A percentile compares a stretch with the other conserved stretches of the same genome.
phyloP scores from a whole-genome alignment of 1,140 invertebrate genomes.

The Pseudomyrmex concolor region DNA sequence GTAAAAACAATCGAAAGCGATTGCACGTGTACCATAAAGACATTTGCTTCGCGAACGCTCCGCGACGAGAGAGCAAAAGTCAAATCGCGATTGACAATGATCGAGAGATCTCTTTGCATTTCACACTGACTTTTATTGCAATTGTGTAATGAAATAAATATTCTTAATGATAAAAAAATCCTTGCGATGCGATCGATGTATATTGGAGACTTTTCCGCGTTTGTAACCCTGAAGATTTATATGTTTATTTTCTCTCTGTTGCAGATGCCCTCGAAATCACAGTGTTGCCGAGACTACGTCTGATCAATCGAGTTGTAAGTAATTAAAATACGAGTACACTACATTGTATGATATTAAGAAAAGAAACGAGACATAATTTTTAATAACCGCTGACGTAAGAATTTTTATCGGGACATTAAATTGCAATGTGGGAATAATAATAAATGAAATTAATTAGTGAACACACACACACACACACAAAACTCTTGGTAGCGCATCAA shows the following conservation, averaged over 20 bases:
- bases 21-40: too few species aligned
- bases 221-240: not conserved
- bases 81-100: not conserved
- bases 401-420: too few species aligned
- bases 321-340: constrained; percentile 35
- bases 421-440: not conserved
- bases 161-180: too few species aligned
- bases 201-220: not conserved
- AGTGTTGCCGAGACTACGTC: constrained; percentile 73
- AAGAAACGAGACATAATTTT: not conserved
- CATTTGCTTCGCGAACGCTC: not conserved
- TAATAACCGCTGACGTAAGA: not conserved
- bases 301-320: constrained; percentile 78
- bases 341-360: not conserved
- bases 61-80: too few species aligned
- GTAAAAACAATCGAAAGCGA: too few species aligned
- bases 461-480: too few species aligned
- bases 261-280: constrained; percentile 80
- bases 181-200: not conserved
- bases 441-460: too few species aligned
- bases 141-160: too few species aligned
- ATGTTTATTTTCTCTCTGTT: constrained; percentile 63
- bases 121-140: not conserved
- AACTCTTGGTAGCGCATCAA: too few species aligned
- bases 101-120: too few species aligned